These are phyloP conservation scores for Atherinosoma microstoma DNA, from an alignment of 2,797 vertebrate genomes.

Conservation along the genomic window DNA sequence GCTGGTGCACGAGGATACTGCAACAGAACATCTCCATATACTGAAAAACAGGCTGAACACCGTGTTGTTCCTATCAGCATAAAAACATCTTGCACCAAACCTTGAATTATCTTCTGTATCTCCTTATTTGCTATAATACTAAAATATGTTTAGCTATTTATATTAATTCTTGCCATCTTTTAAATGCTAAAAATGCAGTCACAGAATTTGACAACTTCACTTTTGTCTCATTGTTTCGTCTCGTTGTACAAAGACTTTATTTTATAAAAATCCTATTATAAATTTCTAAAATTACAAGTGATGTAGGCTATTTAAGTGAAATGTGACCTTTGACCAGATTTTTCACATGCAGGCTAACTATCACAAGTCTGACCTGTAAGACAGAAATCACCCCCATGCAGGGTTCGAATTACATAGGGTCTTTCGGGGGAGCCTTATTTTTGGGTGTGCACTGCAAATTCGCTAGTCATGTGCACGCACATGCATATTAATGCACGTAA, in stretches of 20 bases:
- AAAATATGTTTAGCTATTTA: neutral
- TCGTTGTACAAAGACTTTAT: too few species aligned
- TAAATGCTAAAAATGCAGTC: too few species aligned
- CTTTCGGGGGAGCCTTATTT: too few species aligned
- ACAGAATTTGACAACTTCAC: too few species aligned
- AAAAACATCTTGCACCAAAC: neutral
- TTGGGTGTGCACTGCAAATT: too few species aligned
- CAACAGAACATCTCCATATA: neutral
- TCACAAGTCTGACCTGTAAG: neutral
- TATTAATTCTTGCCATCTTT: too few species aligned
- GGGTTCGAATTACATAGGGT: too few species aligned
- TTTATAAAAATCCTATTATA: too few species aligned
- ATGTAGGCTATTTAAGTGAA: neutral
- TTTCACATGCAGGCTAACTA: neutral
- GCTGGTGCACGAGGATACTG: constrained; percentile 30
- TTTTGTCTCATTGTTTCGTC: too few species aligned
- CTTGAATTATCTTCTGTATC: neutral
- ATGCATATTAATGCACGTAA: too few species aligned
- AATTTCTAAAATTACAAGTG: neutral
- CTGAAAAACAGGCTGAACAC: neutral
- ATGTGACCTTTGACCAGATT: constrained; percentile 6
- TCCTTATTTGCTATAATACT: too few species aligned
- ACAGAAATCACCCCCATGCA: constrained; percentile 3
- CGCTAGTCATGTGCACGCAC: too few species aligned
- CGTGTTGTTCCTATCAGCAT: neutral